Conservation (phyloP, 2,797 vertebrate species). For the Gila robusta region DNA sequence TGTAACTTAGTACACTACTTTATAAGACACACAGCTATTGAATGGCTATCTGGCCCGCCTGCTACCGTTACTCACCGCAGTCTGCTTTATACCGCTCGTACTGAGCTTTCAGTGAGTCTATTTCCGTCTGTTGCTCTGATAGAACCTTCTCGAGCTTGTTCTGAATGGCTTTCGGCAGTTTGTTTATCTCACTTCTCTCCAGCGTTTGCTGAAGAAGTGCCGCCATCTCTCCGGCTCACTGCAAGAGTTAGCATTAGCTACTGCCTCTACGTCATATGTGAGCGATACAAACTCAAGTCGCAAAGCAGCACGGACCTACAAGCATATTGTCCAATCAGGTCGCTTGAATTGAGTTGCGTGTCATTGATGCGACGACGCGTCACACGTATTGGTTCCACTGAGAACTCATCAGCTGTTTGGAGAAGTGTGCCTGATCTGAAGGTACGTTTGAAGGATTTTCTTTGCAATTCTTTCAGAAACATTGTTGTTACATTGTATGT, state of each 20-base stretch:
- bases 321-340: slow-evolving; percentile 50
- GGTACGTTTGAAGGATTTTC: background rate
- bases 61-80: slow-evolving; percentile 80
- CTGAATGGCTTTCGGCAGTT: slow-evolving; percentile 89
- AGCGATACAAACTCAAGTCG: background rate
- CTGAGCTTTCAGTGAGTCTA: slow-evolving; percentile 84
- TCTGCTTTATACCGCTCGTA: slow-evolving; percentile 92
- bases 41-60: background rate
- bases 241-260: slow-evolving; percentile 25
- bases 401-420: slow-evolving; percentile 9
- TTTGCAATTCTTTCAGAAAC: background rate
- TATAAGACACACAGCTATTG: background rate
- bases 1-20: background rate
- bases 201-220: slow-evolving; percentile 88
- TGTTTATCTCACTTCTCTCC: slow-evolving; percentile 88
- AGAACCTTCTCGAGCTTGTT: slow-evolving; percentile 92
- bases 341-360: background rate
- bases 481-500: background rate
- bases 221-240: slow-evolving; percentile 80
- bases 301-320: slow-evolving; percentile 50
- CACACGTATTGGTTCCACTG: slow-evolving; percentile 16
- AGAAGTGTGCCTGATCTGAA: background rate
- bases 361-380: slow-evolving; percentile 32
- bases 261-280: slow-evolving; percentile 11
- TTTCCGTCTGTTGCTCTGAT: slow-evolving; percentile 88